Evolutionary conservation across 2,888 invertebrate species (phyloP).

Genomic region (Ectemnius continuus): DNA sequence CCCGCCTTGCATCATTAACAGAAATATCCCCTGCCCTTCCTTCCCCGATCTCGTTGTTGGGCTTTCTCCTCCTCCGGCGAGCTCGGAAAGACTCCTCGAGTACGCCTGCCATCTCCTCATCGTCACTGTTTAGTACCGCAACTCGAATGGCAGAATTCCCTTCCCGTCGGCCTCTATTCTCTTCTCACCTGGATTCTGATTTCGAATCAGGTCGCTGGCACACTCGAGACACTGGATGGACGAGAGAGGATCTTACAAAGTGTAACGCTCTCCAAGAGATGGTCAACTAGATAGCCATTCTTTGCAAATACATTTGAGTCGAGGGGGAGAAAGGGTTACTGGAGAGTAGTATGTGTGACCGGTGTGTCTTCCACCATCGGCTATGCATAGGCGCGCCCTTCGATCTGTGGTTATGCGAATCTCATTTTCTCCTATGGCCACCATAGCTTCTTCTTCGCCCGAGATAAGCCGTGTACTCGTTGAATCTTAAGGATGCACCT

Average conservation of each 20-base stretch:
- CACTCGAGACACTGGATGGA: background rate
- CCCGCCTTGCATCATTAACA: background rate
- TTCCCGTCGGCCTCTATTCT: too few relatives aligned
- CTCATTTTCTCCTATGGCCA: slow-evolving; percentile 62
- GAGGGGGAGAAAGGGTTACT: slow-evolving; percentile 34
- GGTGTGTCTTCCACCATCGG: slow-evolving; percentile 24
- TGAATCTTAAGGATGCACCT: slow-evolving; percentile 60
- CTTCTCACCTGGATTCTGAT: too few relatives aligned
- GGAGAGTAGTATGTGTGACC: slow-evolving; percentile 20
- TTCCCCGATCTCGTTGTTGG: background rate
- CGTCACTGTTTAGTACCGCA: too few relatives aligned
- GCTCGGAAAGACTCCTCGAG: slow-evolving; percentile 22
- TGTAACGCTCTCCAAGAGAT: slow-evolving; percentile 13
- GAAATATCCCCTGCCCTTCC: too few relatives aligned
- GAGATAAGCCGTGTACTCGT: slow-evolving; percentile 63
- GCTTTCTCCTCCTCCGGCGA: background rate
- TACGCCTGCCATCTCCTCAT: too few relatives aligned
- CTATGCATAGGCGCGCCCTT: slow-evolving; percentile 54
- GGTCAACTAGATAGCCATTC: slow-evolving; percentile 25
- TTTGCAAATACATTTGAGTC: slow-evolving; percentile 18
- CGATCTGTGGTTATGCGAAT: slow-evolving; percentile 59
- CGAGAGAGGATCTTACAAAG: slow-evolving; percentile 22
- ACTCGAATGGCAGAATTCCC: too few relatives aligned
- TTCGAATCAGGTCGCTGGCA: too few relatives aligned
- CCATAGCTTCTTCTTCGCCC: slow-evolving; percentile 56